Evolutionary conservation across 2,797 vertebrate species (phyloP), one percentile per base, ranked within the genome.

Genomic region (Heliangelus exortis): DNA sequence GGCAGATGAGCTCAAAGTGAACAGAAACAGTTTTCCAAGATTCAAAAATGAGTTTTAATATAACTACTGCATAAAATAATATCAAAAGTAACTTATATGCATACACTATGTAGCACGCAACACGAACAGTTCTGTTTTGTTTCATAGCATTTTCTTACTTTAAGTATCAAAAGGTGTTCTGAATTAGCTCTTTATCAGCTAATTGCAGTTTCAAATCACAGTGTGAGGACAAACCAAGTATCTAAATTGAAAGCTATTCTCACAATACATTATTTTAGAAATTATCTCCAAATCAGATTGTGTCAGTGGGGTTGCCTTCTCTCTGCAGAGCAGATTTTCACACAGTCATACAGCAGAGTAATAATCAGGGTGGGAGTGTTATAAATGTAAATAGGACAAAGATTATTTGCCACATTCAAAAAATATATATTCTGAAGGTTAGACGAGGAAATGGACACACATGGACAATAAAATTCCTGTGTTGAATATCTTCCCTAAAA

Each of bases 311-410:
- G 59, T 22, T 79, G 45, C 58, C 29, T 61, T 39, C 45, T 45
- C 62, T 55, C 28, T 41, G 55, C 9, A 57, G 62, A 75, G 29
- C 36, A 39, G 53, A 84, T 72, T 76, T 94, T 75, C 53, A 92
- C 48, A 55, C 0, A 0, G 29, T 7, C 0, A 0, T 31, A 34
- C 8, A 29, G 33, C 0, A 62, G 6, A 51, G n/a, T 19, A 68
- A 51, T 18, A 77, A 77, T 34, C 39, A 78, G 28, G 6, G 34
- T 28, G n/a, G 58, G 10, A 81, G 10, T 29, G 26, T 45, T 65
- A 71, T 39, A 10, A 83, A 69, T 19, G 23, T 19, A 73, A 55
- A 80, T 26, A 34, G 36, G 29, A 79, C 33, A 6, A 41, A 67
- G 12, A 74, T 77, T 50, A 61, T 71, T 26, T 57, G 50, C 22